A percentile compares a stretch with the other conserved stretches of the same genome.
These are phyloP conservation scores for Cydia splendana DNA, from an alignment of 1,140 invertebrate genomes.

Conservation along the genomic window DNA sequence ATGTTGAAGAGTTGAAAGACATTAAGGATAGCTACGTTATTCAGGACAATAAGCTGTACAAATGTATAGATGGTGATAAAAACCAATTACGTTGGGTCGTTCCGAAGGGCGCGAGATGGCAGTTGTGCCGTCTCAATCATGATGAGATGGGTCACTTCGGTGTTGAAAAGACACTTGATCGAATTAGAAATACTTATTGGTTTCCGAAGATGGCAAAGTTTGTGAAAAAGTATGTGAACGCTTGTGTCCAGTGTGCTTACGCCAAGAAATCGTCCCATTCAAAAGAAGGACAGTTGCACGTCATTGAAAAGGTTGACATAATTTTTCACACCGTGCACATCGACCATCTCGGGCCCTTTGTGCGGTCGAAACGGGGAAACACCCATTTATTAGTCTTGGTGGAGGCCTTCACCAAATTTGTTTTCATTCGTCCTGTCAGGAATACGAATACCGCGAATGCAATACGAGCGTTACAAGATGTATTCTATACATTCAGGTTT, in stretches of 20 bases:
- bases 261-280: conserved; percentile 20
- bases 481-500: conserved; percentile 41
- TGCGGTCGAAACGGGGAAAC: conserved; percentile 51
- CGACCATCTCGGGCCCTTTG: conserved; percentile 48
- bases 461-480: neutral
- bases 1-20: neutral
- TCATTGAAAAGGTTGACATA: conserved; percentile 17
- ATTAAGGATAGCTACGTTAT: conserved; percentile 16
- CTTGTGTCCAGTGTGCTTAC: conserved; percentile 30
- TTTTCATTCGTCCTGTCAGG: conserved; percentile 51
- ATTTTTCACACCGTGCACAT: conserved; percentile 29
- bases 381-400: conserved; percentile 58
- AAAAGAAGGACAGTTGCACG: conserved; percentile 27
- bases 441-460: conserved; percentile 43
- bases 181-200: conserved; percentile 28
- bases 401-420: conserved; percentile 63
- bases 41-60: conserved; percentile 29
- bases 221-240: no score
- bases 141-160: conserved; percentile 22
- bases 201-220: conserved; percentile 31
- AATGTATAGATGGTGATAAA: neutral
- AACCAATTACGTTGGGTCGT: conserved; percentile 11
- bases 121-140: conserved; percentile 7
- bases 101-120: conserved; percentile 27
- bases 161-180: conserved; percentile 15